Evolutionary conservation across 30 jellyfish, hydroid and myxozoan genomes (phyloP).

Genomic region (Hydractinia symbiolongicarpus): DNA sequence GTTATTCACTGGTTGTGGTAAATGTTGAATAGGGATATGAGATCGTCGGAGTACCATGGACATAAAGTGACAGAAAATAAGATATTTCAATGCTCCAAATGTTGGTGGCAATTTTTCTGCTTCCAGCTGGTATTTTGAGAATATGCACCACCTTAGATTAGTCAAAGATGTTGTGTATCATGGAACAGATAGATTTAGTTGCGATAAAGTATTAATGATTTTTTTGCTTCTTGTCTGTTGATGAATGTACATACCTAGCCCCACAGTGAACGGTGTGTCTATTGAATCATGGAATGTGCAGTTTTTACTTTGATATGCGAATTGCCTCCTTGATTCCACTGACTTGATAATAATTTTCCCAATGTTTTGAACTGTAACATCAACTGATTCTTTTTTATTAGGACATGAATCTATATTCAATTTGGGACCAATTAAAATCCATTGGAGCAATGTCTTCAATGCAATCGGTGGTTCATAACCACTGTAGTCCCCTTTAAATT

Average conservation of each 20-base stretch:
- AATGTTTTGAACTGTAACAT: background rate
- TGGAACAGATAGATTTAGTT: slow-evolving; percentile 14
- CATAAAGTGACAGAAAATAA: background rate
- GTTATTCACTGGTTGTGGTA: background rate
- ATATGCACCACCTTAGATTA: background rate
- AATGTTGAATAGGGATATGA: slow-evolving; percentile 7
- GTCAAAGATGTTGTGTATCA: background rate
- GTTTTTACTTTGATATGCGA: background rate
- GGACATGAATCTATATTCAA: background rate
- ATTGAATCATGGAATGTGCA: background rate
- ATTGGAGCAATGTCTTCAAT: slow-evolving; percentile 16
- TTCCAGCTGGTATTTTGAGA: slow-evolving; percentile 6
- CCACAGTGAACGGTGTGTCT: slow-evolving; percentile 34
- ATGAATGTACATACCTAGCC: slow-evolving; percentile 19
- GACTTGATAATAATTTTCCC: slow-evolving; percentile 11
- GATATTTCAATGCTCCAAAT: slow-evolving; percentile 1
- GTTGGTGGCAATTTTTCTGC: slow-evolving; percentile 20
- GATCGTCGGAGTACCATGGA: slow-evolving; percentile 15
- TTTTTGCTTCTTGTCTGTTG: slow-evolving; percentile 26
- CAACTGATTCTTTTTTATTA: background rate
- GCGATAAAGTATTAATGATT: background rate
- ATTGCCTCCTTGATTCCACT: slow-evolving; percentile 2
- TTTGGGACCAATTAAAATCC: slow-evolving; percentile 21
- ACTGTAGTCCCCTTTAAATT: slow-evolving; percentile 4
- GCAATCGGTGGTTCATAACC: slow-evolving; percentile 14